phyloP scores from a whole-genome alignment of 2,888 invertebrate species.

The Chrysina gloriosa region DNA sequence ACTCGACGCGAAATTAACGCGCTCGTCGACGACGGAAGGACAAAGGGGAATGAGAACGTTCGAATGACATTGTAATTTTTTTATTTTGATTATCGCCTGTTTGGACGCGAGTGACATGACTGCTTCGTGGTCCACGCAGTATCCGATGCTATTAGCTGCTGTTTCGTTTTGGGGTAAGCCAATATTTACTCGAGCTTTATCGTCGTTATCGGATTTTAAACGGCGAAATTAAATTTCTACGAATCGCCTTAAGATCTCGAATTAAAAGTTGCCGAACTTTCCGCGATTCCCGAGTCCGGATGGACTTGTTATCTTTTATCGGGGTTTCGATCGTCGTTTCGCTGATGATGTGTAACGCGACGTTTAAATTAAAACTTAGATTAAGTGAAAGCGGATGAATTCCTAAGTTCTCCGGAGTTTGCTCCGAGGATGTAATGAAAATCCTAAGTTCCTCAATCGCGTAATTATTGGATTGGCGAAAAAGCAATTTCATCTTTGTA shows the following conservation, averaged over 20 bases:
- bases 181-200: not conserved
- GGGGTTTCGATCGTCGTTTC: not conserved
- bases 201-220: not conserved
- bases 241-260: not conserved
- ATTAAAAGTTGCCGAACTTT: conserved; percentile 10
- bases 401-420: no score
- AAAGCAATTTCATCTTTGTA: no score
- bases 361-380: no score
- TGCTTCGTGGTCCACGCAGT: conserved; percentile 10
- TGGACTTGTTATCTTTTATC: not conserved
- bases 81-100: not conserved
- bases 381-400: no score
- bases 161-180: conserved; percentile 30
- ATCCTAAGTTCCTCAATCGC: no score
- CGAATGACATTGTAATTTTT: conserved; percentile 16
- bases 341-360: no score
- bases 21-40: not conserved
- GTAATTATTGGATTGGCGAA: no score
- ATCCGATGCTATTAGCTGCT: conserved; percentile 19
- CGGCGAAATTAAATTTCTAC: not conserved
- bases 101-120: conserved; percentile 1
- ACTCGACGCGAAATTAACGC: not conserved
- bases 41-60: not conserved
- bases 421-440: no score
- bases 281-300: not conserved